Evolutionary conservation across 2,113 vertebrate genomes (phyloP), one percentile per base, ranked within the genome.

Genomic region (Rhinoderma darwinii): DNA sequence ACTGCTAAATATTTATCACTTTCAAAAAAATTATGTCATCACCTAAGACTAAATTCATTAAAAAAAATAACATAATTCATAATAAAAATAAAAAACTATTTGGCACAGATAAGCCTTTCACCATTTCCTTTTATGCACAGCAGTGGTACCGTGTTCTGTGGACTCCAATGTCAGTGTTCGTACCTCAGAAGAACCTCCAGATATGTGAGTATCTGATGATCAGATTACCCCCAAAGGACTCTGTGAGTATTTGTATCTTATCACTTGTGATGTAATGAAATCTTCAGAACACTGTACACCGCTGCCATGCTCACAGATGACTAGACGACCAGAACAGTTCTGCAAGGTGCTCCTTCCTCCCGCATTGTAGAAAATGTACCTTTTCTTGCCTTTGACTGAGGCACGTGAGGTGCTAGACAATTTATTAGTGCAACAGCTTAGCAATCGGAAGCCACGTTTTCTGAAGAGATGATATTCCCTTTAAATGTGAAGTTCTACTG

Each of bases 401-500:
- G 93, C 94, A 93, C 91, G 0, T 90, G 82, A 90, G 94, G 95
- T 78, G 91, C 94, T 88, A 90, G 47, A 93, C 92, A 90, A 91
- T 91, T 93, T 91, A 89, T 91, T 91, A 94, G 92, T 91, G 92
- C 92, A 89, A 88, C 85, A 90, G 83, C 90, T 88, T 89, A 84
- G 88, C 89, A 93, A 83, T 91, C 88, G 93, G 91, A 91, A 92
- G 94, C 91, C 91, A 89, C 89, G 50, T 89, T 89, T 86, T 35
- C 0, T 63, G 88, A 79, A 88, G 82, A 88, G 66, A 74, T 73
- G 14, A 81, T 54, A 32, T 30, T 75, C 78, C n/a, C 37, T 63
- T 41, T 66, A 63, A 63, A n/a, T 59, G 68, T 61, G 17, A 56
- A 44, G 54, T 87, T 41, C 30, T 82, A 27, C 77, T n/a, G 41